Conservation (phyloP, 2,888 invertebrate species). For the Cabera pusaria region DNA sequence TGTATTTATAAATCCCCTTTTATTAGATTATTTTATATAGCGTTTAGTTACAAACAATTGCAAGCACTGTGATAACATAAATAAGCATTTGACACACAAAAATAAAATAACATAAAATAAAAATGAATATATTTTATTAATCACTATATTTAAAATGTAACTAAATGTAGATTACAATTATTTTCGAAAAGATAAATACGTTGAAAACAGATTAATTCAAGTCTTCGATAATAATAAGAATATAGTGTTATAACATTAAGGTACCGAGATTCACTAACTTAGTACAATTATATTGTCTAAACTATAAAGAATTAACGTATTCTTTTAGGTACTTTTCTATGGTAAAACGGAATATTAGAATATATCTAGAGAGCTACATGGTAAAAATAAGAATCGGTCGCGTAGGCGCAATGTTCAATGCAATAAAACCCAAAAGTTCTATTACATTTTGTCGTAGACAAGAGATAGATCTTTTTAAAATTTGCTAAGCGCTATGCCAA, state of each 20-base stretch:
- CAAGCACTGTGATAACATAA: conserved; percentile 10
- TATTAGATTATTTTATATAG: too few relatives aligned
- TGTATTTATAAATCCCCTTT: too few relatives aligned
- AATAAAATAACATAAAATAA: conserved; percentile 80
- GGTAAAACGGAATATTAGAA: conserved; percentile 38
- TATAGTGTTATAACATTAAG: conserved; percentile 51
- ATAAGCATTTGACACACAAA: conserved; percentile 42
- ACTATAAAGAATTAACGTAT: conserved; percentile 49
- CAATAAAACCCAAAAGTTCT: conserved; percentile 25
- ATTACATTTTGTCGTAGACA: conserved; percentile 27
- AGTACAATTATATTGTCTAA: conserved; percentile 41
- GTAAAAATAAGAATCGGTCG: conserved; percentile 14
- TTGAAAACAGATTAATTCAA: conserved; percentile 44
- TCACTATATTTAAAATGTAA: conserved; percentile 69
- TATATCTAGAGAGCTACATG: conserved; percentile 56
- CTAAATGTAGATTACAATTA: conserved; percentile 66
- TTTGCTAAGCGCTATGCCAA: conserved; percentile 45
- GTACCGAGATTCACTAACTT: conserved; percentile 74
- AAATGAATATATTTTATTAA: conserved; percentile 81
- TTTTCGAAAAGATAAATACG: conserved; percentile 43
- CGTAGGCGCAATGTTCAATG: conserved; percentile 32
- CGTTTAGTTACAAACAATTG: conserved; percentile 5
- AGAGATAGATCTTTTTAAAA: conserved; percentile 7
- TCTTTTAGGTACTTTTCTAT: conserved; percentile 56
- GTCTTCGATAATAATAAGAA: conserved; percentile 27